A percentile compares a stretch with the other conserved stretches of the same genome.
Conservation (phyloP, 2,797 vertebrate species). For the Petrocephalus schoutedeni region DNA sequence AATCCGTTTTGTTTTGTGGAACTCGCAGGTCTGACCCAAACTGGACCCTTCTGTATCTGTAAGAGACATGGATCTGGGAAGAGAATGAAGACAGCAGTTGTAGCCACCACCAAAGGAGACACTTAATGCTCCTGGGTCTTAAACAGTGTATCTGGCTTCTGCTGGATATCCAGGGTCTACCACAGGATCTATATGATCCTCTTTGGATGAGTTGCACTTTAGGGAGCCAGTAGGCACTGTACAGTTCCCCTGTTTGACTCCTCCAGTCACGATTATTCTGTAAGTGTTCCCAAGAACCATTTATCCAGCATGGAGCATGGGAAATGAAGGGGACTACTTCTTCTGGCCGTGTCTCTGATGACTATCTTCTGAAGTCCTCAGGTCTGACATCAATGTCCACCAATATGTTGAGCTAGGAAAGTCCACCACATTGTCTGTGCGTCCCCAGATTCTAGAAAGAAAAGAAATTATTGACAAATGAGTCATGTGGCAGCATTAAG, state of each 20-base stretch:
- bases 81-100: constrained; percentile 61
- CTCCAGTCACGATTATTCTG: constrained; percentile 32
- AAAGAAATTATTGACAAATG: constrained; percentile 16
- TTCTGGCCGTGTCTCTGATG: constrained; percentile 12
- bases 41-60: constrained; percentile 68
- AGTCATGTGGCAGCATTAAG: constrained; percentile 14
- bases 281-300: constrained; percentile 53
- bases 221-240: not conserved
- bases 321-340: constrained; percentile 15
- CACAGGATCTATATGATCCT: constrained; percentile 61
- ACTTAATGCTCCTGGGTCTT: constrained; percentile 79
- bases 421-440: not conserved
- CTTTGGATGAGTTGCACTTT: constrained; percentile 43
- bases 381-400: constrained; percentile 20
- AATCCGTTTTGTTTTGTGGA: constrained; percentile 54
- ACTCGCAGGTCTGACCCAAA: constrained; percentile 76
- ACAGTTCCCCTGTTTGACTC: constrained; percentile 45
- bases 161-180: constrained; percentile 52
- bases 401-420: not conserved
- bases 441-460: not conserved
- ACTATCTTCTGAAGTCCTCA: constrained; percentile 18
- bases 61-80: constrained; percentile 63
- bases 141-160: constrained; percentile 59
- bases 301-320: constrained; percentile 54
- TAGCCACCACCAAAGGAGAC: constrained; percentile 64